phyloP scores from a whole-genome alignment of 2,113 vertebrate species.

The Festucalex cinctus region DNA sequence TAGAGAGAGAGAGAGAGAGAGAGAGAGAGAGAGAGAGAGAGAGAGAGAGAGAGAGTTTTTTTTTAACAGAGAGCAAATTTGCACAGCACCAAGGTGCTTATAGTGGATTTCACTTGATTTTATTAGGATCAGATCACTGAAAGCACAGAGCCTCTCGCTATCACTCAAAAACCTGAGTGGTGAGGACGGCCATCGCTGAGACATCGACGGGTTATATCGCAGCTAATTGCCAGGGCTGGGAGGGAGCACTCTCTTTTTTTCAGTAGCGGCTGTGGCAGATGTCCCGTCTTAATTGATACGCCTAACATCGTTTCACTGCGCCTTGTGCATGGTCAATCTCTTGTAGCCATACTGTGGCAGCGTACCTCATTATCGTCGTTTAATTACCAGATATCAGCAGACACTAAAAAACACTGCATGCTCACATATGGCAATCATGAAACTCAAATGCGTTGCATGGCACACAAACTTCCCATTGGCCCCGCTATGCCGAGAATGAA shows the following conservation, averaged over 20 bases:
- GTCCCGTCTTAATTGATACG: conserved; percentile 49
- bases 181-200: conserved; percentile 1
- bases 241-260: conserved; percentile 12
- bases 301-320: conserved; percentile 40
- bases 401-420: conserved; percentile 27
- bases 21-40: no score
- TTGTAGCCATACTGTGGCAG: conserved; percentile 39
- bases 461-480: conserved; percentile 34
- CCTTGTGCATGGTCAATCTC: conserved; percentile 35
- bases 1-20: no score
- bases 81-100: background rate
- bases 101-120: background rate
- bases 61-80: no score
- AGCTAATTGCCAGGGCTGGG: conserved; percentile 26
- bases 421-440: conserved; percentile 32
- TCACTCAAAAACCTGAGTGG: background rate
- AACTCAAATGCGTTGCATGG: conserved; percentile 7
- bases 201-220: conserved; percentile 34
- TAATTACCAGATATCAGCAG: conserved; percentile 43
- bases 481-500: conserved; percentile 7
- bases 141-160: background rate
- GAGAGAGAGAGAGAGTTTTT: no score
- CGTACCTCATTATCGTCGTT: conserved; percentile 39
- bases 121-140: background rate
- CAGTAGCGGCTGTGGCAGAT: conserved; percentile 32